Base-by-base conservation (phyloP, 1,140 invertebrate genomes). In the Bombus vancouverensis region DNA sequence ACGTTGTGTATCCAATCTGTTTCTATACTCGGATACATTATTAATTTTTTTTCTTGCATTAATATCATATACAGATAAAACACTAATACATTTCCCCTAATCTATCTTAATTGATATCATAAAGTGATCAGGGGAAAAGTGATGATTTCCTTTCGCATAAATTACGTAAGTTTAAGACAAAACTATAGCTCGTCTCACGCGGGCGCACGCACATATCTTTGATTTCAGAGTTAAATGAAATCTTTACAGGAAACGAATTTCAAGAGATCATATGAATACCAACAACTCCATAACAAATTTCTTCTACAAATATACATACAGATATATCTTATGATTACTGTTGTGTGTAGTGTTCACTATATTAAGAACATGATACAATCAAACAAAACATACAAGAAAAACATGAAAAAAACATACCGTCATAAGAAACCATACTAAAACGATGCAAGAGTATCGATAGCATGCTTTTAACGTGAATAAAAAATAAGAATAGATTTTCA, bases 11-110 rank as follows among this genome's bases (percentile, higher is more conserved):
- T 84, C 57, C 87, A 71, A 32, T 39, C n/a, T 34, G 87, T 72
- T 62, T 85, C 42, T 89, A 85, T 72, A 88, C n/a, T 83, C 34
- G 77, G 82, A 73, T 89, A 85, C 81, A 88, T 85, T 57, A n/a
- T 78, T 71, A 68, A 87, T 25, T 47, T 42, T 78, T 39, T 39
- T 62, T 65, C 42, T 76, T 75, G 74, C 18, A 37, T 87, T 80
- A 83, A 59, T 85, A 85, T 75, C 78, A 85, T 85, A 65, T 85
- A 85, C 83, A 85, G 83, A 80, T 73, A 81, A 34, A 81, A 85
- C 62, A 62, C 62, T 85, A 81, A 85, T 81, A 81, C 79, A 85
- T 9, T 73, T 66, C 37, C 34, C 71, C 9, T 59, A 28, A 68
- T n/a, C 68, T 66, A 62, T 22, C 42, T 80, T 8, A 59, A n/a